Percentiles rank a stretch among this genome's conserved stretches.
phyloP scores from a whole-genome alignment of 1,140 invertebrate genomes.

The Luehdorfia chinensis region DNA sequence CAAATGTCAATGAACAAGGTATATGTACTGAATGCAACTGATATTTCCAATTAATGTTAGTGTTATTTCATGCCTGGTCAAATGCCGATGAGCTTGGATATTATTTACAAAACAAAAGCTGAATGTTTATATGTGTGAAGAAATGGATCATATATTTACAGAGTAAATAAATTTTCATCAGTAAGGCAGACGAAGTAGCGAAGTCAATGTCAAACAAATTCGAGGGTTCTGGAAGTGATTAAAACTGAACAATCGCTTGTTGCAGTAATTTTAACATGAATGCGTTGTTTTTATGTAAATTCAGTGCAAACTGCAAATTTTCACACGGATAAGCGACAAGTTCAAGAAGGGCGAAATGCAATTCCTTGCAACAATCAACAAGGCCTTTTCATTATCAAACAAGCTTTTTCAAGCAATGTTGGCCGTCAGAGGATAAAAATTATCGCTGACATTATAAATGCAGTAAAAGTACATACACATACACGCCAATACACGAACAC shows the following conservation, averaged over 20 bases:
- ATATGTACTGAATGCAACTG: constrained; percentile 75
- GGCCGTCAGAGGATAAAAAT: constrained; percentile 21
- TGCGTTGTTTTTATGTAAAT: constrained; percentile 13
- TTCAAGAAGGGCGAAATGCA: constrained; percentile 38
- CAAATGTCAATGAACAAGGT: constrained; percentile 12
- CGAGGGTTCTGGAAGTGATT: constrained; percentile 5
- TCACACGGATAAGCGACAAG: constrained; percentile 43
- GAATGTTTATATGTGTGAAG: constrained; percentile 29
- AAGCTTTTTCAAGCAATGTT: constrained; percentile 33
- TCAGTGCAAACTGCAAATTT: constrained; percentile 39
- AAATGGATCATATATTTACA: constrained; percentile 49
- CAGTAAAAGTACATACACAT: constrained; percentile 54
- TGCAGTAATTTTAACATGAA: constrained; percentile 16
- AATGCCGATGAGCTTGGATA: constrained; percentile 42
- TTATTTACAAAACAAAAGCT: constrained; percentile 71
- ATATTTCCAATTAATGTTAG: constrained; percentile 54
- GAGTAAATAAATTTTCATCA: constrained; percentile 63
- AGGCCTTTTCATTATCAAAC: constrained; percentile 36
- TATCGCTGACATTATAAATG: constrained; percentile 35
- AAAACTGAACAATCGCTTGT: constrained; percentile 14
- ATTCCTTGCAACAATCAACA: constrained; percentile 23
- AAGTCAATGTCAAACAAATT: constrained; percentile 25
- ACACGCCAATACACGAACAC: constrained; percentile 68
- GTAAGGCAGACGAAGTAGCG: constrained; percentile 70
- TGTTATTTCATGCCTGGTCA: constrained; percentile 61